These are phyloP conservation scores for Synanthedon vespiformis DNA, from an alignment of 2,888 invertebrate species.

Conservation along the genomic window DNA sequence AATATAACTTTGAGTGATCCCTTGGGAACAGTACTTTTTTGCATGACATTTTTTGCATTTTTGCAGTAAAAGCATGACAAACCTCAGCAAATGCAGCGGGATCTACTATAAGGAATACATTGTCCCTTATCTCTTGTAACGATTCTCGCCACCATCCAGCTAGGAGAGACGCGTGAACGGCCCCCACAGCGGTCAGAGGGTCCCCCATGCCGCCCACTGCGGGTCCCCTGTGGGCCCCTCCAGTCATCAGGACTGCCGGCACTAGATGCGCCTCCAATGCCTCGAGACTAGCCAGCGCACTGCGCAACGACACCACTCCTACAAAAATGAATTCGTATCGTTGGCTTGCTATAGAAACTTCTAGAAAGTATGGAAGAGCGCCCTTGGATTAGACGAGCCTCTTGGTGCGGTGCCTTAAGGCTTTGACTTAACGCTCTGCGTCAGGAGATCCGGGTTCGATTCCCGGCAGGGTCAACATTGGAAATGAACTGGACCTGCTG, in stretches of 20 bases:
- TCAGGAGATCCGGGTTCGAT: no score
- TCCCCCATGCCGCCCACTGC: background rate
- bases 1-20: no score
- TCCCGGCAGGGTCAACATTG: no score
- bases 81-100: conserved; percentile 78
- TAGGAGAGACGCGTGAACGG: conserved; percentile 54
- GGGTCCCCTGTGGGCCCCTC: conserved; percentile 27
- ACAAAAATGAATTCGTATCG: conserved; percentile 9
- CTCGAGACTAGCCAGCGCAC: conserved; percentile 76
- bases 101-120: conserved; percentile 76
- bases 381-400: no score
- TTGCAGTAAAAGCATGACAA: conserved; percentile 8
- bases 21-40: no score
- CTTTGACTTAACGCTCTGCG: no score
- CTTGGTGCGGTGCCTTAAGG: no score
- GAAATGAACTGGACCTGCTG: no score
- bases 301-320: conserved; percentile 74
- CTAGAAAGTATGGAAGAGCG: no score
- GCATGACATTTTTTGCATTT: no score
- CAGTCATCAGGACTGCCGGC: conserved; percentile 68
- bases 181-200: no score
- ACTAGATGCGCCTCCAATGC: conserved; percentile 76
- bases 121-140: conserved; percentile 65
- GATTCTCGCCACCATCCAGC: conserved; percentile 72
- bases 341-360: no score